Evolutionary conservation across 1,140 invertebrate genomes (phyloP), one percentile per base, ranked within the genome.

Genomic region (Galleria mellonella): DNA sequence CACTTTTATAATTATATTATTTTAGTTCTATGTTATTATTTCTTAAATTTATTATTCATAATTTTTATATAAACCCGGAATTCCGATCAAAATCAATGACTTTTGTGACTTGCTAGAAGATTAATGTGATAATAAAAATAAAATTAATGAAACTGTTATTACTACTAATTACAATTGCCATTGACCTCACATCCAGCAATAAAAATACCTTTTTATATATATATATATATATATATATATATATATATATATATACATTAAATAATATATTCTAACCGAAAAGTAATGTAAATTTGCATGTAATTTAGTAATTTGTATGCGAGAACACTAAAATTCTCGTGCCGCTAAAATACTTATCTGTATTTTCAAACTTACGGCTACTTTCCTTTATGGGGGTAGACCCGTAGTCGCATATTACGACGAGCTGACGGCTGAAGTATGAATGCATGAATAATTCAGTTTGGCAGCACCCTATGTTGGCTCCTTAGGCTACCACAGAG

Each of bases 401-500:
- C 39, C 14, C 39, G 47, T 52, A 49, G 47, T 55, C 47, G 50
- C 51, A 58, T 43, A 64, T 72, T 68, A 63, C 59, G 56, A 33
- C 56, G 52, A 55, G 55, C 56, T 55, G 62, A 61, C 63, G 64
- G 57, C 57, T 51, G 56, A 67, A 61, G 65, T 61, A 63, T 59
- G 53, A 47, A 40, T 42, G 43, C 47, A 81, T 77, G 72, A 81
- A 81, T 73, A 64, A 81, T 81, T 77, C 73, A 81, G 51, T 44
- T 43, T 51, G 38, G 47, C 51, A 51, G 57, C 57, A 59, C 66
- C 66, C 62, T 68, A 62, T 62, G 54, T 47, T 55, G 55, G 32
- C 53, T 62, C 54, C 47, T 52, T 12, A 2, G 13, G 52, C 43
- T 42, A 27, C 41, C 47, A 45, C n/a, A 46, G 40, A 36, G 62